These are phyloP conservation scores for Oreochromis niloticus DNA, from an alignment of 2,113 vertebrate genomes.

Conservation along the genomic window DNA sequence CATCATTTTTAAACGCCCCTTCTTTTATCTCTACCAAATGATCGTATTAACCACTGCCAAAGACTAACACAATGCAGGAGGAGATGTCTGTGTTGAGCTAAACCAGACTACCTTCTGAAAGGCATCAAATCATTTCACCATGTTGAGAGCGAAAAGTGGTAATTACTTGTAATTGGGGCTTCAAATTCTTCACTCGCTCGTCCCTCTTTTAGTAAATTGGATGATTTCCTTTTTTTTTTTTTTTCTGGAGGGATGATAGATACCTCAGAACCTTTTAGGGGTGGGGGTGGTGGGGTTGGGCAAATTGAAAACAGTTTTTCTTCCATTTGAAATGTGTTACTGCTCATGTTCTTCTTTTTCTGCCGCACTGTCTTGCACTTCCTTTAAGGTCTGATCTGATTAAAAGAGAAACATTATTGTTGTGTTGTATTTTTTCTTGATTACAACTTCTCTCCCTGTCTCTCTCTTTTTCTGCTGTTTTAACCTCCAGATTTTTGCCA, in stretches of 20 bases:
- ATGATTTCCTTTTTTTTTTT: constrained; percentile 87
- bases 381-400: constrained; percentile 70
- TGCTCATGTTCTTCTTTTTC: constrained; percentile 69
- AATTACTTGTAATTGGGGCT: constrained; percentile 99
- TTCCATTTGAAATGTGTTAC: constrained; percentile 84
- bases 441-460: not conserved
- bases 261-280: constrained; percentile 72
- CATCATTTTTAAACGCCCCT: constrained; percentile 46
- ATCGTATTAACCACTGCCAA: constrained; percentile 84
- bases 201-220: constrained; percentile 81
- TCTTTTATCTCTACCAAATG: constrained; percentile 82
- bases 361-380: constrained; percentile 15
- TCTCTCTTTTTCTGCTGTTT: not conserved
- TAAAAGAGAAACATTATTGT: constrained; percentile 11
- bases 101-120: constrained; percentile 94
- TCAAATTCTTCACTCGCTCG: constrained; percentile 78
- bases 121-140: constrained; percentile 99
- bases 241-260: constrained; percentile 84
- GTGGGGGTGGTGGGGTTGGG: constrained; percentile 68
- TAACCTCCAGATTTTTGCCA: not conserved
- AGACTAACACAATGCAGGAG: constrained; percentile 90
- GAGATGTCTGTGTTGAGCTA: constrained; percentile 96
- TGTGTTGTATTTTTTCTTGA: not conserved
- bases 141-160: constrained; percentile 98
- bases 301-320: constrained; percentile 94